These are phyloP conservation scores for Bungarus multicinctus DNA, from an alignment of 2,113 vertebrate species.

Conservation along the genomic window DNA sequence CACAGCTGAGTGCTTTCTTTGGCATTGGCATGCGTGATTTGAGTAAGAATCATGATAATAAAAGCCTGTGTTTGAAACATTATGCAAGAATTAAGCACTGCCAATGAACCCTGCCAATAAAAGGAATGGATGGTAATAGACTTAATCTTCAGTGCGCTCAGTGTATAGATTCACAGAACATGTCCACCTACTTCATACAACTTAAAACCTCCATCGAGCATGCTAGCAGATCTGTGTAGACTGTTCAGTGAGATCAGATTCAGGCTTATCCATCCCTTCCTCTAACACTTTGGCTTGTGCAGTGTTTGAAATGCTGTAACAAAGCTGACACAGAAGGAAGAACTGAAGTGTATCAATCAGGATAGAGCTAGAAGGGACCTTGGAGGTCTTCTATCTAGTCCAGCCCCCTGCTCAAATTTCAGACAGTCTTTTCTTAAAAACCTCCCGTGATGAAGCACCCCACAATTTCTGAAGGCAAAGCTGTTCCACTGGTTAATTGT, in stretches of 20 bases:
- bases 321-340: constrained; percentile 35
- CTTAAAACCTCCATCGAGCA: constrained; percentile 47
- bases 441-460: not conserved
- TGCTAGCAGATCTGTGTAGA: constrained; percentile 31
- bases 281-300: constrained; percentile 24
- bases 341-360: constrained; percentile 30
- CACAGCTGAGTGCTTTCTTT: constrained; percentile 46
- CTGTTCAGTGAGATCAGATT: constrained; percentile 46
- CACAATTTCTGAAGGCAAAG: not conserved
- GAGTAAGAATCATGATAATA: constrained; percentile 36
- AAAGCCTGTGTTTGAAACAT: constrained; percentile 45
- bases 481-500: not conserved
- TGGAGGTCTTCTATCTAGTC: not conserved
- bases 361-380: not conserved
- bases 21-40: constrained; percentile 44
- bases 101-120: constrained; percentile 35
- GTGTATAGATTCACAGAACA: constrained; percentile 45
- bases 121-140: constrained; percentile 4
- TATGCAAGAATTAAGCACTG: constrained; percentile 49
- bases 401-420: not conserved
- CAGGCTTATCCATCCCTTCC: constrained; percentile 37
- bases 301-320: constrained; percentile 59
- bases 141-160: constrained; percentile 57
- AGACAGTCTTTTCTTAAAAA: not conserved
- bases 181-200: constrained; percentile 60